Percentiles rank a stretch among this genome's conserved stretches.
These are phyloP conservation scores for Ophthalmolycus amberensis DNA, from an alignment of 2,113 vertebrate species.

Conservation along the genomic window DNA sequence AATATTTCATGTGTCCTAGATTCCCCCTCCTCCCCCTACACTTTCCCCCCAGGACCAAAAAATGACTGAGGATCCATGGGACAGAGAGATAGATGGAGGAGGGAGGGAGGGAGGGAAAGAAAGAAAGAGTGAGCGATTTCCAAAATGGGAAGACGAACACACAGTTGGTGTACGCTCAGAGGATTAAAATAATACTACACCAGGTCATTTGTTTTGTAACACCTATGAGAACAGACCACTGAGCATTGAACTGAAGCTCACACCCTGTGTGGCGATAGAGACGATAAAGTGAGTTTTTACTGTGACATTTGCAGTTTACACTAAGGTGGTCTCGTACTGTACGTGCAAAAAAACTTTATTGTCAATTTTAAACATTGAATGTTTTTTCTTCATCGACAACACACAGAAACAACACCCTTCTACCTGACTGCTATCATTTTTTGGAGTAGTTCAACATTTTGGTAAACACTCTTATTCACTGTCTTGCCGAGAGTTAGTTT, in stretches of 20 bases:
- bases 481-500: neutral
- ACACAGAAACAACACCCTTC: neutral
- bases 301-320: slow-evolving; percentile 33
- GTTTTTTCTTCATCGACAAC: neutral
- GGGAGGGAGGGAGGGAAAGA: slow-evolving; percentile 17
- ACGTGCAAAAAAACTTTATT: neutral
- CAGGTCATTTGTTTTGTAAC: slow-evolving; percentile 61
- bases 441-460: neutral
- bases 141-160: slow-evolving; percentile 55
- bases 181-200: slow-evolving; percentile 55
- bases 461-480: neutral
- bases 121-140: slow-evolving; percentile 46
- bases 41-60: slow-evolving; percentile 41
- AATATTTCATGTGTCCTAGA: slow-evolving; percentile 85
- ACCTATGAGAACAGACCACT: slow-evolving; percentile 31
- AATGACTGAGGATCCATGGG: slow-evolving; percentile 53
- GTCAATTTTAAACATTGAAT: neutral
- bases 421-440: neutral
- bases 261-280: neutral
- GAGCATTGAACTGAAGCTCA: slow-evolving; percentile 35
- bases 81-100: slow-evolving; percentile 46
- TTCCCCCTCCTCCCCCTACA: slow-evolving; percentile 50
- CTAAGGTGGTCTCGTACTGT: neutral
- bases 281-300: slow-evolving; percentile 21
- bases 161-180: slow-evolving; percentile 54